phyloP scores from a whole-genome alignment of 1,140 invertebrate genomes.

The Oncopodura yosiiana region DNA sequence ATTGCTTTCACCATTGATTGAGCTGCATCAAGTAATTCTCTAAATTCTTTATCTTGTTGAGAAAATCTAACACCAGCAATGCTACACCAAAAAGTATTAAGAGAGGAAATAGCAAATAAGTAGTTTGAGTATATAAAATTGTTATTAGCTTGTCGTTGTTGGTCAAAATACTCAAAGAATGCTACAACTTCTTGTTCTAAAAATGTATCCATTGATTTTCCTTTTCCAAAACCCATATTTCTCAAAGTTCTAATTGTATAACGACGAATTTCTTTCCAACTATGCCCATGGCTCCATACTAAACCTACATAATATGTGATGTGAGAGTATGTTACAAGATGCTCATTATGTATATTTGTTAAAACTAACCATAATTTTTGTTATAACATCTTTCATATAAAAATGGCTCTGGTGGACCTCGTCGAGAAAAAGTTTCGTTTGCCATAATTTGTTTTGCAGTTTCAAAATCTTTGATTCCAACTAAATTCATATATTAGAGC shows the following conservation, averaged over 20 bases:
- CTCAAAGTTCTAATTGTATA: slow-evolving; percentile 5
- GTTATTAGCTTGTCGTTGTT: neutral
- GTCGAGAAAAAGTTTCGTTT: neutral
- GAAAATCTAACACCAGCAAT: slow-evolving; percentile 3
- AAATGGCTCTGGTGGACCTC: neutral
- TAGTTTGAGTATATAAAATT: neutral
- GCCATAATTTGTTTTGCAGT: slow-evolving; percentile 9
- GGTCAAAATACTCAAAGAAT: neutral
- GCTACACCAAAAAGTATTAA: neutral
- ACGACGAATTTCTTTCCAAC: slow-evolving; percentile 16
- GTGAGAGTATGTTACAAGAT: neutral
- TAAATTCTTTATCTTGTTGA: slow-evolving; percentile 1
- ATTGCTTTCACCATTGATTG: neutral
- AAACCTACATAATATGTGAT: slow-evolving; percentile 9
- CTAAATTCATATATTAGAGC: too few relatives aligned
- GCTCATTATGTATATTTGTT: neutral
- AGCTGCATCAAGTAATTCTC: neutral
- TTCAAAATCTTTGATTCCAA: neutral
- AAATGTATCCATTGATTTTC: slow-evolving; percentile 1
- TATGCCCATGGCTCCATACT: slow-evolving; percentile 7
- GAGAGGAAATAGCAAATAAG: neutral
- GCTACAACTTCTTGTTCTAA: neutral
- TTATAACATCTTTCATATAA: slow-evolving; percentile 13
- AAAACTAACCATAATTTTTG: slow-evolving; percentile 6
- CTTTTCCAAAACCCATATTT: slow-evolving; percentile 14